Evolutionary conservation across 2,797 vertebrate species (phyloP), one percentile per base, ranked within the genome.

Genomic region (Diglossa cyanea): DNA sequence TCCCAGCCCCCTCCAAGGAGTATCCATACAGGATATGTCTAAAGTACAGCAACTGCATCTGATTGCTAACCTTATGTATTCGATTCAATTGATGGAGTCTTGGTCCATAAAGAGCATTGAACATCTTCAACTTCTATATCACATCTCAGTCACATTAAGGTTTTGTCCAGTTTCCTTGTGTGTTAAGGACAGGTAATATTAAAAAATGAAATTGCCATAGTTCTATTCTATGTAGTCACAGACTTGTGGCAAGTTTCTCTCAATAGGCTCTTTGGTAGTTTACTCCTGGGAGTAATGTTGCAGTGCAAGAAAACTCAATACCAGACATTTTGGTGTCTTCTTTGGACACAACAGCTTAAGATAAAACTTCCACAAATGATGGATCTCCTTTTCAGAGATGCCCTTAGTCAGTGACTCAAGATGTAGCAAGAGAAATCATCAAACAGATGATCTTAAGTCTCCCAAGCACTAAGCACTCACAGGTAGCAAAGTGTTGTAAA

Each of bases 401-500:
- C 19, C 16, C 28, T 75, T 20, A 73, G 65, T 50, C 70, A 50
- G n/a, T 60, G 39, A 80, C 62, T 88, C 65, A 71, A 90, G 62
- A 66, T 33, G 40, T 47, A 92, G 45, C 51, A 86, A 55, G 11
- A 89, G 11, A 62, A 91, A 70, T 88, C 45, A 80, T 83, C 45
- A 81, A 82, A 88, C 23, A 89, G 24, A 61, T 66, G 25, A 62
- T 68, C 67, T 70, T 79, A 88, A 76, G 40, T 54, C 47, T 86
- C 21, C 40, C 50, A 91, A 88, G 86, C 16, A 74, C 51, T 76
- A 74, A 80, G 54, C 61, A 53, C 44, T 91, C 55, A 91, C 79
- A 87, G 45, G 55, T 80, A 95, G 23, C 4, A 80, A 88, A 88
- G 35, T 55, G 39, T 53, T 83, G 16, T 55, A 94, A 96, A 95